Base-by-base conservation (phyloP, 2,888 invertebrate genomes). In the Pachycephus smyrnensis region DNA sequence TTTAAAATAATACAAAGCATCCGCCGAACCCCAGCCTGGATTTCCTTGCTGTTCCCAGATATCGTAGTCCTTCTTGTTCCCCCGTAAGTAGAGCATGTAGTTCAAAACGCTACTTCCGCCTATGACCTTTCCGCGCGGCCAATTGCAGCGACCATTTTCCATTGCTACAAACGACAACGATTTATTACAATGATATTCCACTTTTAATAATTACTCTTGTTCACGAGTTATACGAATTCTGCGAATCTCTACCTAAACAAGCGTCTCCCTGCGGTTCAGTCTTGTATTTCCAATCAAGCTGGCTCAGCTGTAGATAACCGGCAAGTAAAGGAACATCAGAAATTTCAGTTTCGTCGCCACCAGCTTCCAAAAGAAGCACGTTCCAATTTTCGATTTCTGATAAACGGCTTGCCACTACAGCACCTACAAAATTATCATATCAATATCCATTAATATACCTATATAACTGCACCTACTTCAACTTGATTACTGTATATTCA, bases 271-370 rank as follows among this genome's bases (percentile, higher is more conserved):
- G 96, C 0, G 98, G 97, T 89, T 98, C 98, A 1, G 97, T 97
- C 92, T 98, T 98, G 90, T 97, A 98, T 88, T 97, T 95, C 98
- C 98, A 98, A 90, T 98, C 98, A 76, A 98, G 92, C 89, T 96
- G 95, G 81, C 96, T 97, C 12, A 97, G 93, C 91, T 98, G 97
- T 77, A 98, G 92, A 88, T 97, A 98, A 0, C 96, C 97, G 0
- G 98, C 97, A 89, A 98, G 93, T 4, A 97, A 92, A 0, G 97
- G 97, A 1, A 97, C 97, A 88, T 98, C 97, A 0, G 97, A 97
- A 87, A 97, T 95, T 91, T 97, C 97, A 0, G 97, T 97, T 92
- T 98, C 97, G 91, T 97, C 97, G 1, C 96, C 97, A 1, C 97
- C 97, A 1, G 97, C 97, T 92, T 98, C 97, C 83, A 98, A 88